phyloP scores from a whole-genome alignment of 1,140 invertebrate species.

The Drosophila triauraria region DNA sequence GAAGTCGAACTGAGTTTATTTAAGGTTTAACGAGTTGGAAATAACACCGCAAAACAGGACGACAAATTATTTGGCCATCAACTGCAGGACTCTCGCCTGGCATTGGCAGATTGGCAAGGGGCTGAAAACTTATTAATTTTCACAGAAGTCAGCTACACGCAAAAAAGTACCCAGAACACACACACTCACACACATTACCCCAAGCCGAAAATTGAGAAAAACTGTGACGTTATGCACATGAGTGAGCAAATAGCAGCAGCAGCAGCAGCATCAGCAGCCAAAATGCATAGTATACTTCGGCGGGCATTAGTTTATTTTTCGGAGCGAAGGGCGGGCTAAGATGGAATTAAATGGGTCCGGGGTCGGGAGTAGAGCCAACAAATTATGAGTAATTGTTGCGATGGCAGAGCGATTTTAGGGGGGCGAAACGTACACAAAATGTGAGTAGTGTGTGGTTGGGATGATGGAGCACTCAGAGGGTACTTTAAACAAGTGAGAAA shows the following conservation, averaged over 20 bases:
- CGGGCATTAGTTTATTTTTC: conserved; percentile 21
- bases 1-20: conserved; percentile 58
- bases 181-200: conserved; percentile 5
- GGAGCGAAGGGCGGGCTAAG: not conserved
- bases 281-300: conserved; percentile 65
- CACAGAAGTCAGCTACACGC: conserved; percentile 68
- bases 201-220: conserved; percentile 36
- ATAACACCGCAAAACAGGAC: conserved; percentile 68
- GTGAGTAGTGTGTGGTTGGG: not conserved
- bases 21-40: conserved; percentile 79
- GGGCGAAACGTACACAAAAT: not conserved
- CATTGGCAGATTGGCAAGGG: conserved; percentile 14
- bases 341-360: conserved; percentile 18
- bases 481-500: no score
- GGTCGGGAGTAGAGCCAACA: conserved; percentile 14
- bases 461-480: not conserved
- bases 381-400: conserved; percentile 46
- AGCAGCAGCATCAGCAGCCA: conserved; percentile 26
- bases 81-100: conserved; percentile 62
- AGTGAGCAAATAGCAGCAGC: conserved; percentile 55
- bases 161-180: conserved; percentile 13
- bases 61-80: conserved; percentile 83
- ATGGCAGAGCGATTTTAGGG: conserved; percentile 1
- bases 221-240: conserved; percentile 69
- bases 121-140: conserved; percentile 77